These are phyloP conservation scores for Drosophila persimilis DNA, from an alignment of 1,140 invertebrate species.

Conservation along the genomic window DNA sequence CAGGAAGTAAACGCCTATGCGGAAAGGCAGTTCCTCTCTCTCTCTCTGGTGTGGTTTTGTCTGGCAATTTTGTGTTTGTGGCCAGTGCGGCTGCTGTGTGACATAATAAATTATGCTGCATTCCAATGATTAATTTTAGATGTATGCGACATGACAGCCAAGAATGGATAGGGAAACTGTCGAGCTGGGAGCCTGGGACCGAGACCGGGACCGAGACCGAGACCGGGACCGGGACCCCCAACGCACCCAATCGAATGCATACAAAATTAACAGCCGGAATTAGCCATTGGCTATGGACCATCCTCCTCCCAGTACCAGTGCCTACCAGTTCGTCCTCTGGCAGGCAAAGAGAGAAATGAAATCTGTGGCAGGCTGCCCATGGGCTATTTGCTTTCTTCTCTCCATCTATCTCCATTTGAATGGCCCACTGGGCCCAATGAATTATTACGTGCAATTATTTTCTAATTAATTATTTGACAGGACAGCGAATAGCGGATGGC, in stretches of 20 bases:
- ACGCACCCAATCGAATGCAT: slow-evolving; percentile 70
- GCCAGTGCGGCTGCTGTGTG: slow-evolving; percentile 62
- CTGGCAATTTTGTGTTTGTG: slow-evolving; percentile 36
- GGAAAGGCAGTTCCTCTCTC: slow-evolving; percentile 1
- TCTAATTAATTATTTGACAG: slow-evolving; percentile 82
- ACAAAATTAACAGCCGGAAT: slow-evolving; percentile 61
- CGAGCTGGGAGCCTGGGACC: background rate
- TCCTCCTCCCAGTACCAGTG: background rate
- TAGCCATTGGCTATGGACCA: slow-evolving; percentile 22
- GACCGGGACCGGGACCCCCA: slow-evolving; percentile 5
- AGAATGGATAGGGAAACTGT: background rate
- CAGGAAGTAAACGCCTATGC: slow-evolving; percentile 66
- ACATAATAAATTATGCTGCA: slow-evolving; percentile 82
- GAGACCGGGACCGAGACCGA: too few species aligned
- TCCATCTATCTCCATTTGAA: slow-evolving; percentile 52
- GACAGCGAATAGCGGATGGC: slow-evolving; percentile 36
- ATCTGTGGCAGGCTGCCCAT: slow-evolving; percentile 50
- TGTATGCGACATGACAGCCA: slow-evolving; percentile 67
- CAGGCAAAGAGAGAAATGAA: slow-evolving; percentile 36
- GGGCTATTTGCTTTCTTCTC: slow-evolving; percentile 49
- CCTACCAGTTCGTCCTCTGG: slow-evolving; percentile 2
- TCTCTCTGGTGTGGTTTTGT: slow-evolving; percentile 29
- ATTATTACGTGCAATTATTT: slow-evolving; percentile 81
- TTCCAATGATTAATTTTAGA: slow-evolving; percentile 75
- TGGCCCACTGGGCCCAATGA: slow-evolving; percentile 59